phyloP scores from a whole-genome alignment of 2,888 invertebrate genomes.

The Congeria kusceri region DNA sequence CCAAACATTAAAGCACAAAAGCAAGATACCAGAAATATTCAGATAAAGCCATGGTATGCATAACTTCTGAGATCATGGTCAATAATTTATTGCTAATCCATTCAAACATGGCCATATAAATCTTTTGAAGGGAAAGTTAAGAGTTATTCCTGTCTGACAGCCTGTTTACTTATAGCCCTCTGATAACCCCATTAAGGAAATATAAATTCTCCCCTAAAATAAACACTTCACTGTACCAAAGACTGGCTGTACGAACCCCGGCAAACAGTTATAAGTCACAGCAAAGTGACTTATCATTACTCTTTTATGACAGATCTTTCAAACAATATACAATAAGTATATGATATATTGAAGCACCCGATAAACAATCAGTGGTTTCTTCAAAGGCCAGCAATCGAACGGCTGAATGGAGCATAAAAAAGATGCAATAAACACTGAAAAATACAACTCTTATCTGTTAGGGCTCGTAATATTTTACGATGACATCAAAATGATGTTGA shows the following conservation, averaged over 20 bases:
- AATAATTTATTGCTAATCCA: too few relatives aligned
- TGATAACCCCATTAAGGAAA: slow-evolving; percentile 15
- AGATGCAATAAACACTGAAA: too few relatives aligned
- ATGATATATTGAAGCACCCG: slow-evolving; percentile 2
- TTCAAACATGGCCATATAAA: not conserved
- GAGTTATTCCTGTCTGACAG: not conserved
- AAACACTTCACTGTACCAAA: slow-evolving; percentile 19
- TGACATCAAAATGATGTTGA: too few relatives aligned
- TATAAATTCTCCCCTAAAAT: slow-evolving; percentile 33
- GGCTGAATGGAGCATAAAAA: too few relatives aligned
- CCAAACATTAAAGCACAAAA: too few relatives aligned
- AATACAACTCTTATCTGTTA: too few relatives aligned
- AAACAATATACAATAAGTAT: slow-evolving; percentile 12
- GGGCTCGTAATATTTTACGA: too few relatives aligned
- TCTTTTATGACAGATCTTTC: slow-evolving; percentile 1
- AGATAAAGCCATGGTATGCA: too few relatives aligned
- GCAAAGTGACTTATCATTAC: not conserved
- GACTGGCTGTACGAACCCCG: too few relatives aligned
- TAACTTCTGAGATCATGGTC: too few relatives aligned
- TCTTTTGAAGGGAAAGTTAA: not conserved
- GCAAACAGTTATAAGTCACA: not conserved
- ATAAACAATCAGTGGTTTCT: not conserved
- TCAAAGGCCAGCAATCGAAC: not conserved
- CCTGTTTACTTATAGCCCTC: slow-evolving; percentile 25
- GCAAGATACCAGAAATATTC: too few relatives aligned